phyloP scores from a whole-genome alignment of 2,113 vertebrate species.

The Poeciliopsis occidentalis region DNA sequence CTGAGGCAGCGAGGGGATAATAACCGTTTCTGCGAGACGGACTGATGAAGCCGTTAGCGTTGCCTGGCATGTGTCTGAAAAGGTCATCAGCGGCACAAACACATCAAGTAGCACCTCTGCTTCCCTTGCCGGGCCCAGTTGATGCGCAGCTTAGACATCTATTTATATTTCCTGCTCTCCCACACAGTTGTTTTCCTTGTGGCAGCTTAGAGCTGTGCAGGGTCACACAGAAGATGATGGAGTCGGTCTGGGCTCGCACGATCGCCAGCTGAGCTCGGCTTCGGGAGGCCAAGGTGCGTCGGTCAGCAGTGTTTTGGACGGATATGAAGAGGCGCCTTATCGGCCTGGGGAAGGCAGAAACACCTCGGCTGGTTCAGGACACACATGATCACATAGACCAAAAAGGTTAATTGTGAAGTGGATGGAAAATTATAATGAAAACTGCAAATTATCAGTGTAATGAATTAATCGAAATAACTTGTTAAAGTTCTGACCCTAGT shows the following conservation, averaged over 20 bases:
- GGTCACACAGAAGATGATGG: not conserved
- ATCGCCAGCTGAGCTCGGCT: not conserved
- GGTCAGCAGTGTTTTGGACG: not conserved
- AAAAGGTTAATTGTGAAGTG: too few species aligned
- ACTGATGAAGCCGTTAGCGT: not conserved
- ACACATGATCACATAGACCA: too few species aligned
- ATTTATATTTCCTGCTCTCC: not conserved
- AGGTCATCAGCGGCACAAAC: not conserved
- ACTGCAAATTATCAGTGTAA: too few species aligned
- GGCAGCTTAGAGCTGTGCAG: not conserved
- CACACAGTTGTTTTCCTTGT: slow-evolving; percentile 2
- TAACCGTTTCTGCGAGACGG: not conserved
- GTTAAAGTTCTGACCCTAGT: too few species aligned
- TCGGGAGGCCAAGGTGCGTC: not conserved
- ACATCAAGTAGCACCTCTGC: not conserved
- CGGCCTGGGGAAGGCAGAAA: not conserved
- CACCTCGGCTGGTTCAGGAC: not conserved
- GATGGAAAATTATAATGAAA: too few species aligned
- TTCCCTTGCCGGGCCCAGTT: not conserved
- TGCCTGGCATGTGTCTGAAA: not conserved
- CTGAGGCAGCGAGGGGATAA: too few species aligned
- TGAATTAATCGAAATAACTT: too few species aligned
- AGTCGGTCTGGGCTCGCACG: not conserved
- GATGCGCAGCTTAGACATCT: too few species aligned
- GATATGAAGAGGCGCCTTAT: not conserved